Base-by-base conservation (phyloP, 2,113 vertebrate species). In the Charina bottae region DNA sequence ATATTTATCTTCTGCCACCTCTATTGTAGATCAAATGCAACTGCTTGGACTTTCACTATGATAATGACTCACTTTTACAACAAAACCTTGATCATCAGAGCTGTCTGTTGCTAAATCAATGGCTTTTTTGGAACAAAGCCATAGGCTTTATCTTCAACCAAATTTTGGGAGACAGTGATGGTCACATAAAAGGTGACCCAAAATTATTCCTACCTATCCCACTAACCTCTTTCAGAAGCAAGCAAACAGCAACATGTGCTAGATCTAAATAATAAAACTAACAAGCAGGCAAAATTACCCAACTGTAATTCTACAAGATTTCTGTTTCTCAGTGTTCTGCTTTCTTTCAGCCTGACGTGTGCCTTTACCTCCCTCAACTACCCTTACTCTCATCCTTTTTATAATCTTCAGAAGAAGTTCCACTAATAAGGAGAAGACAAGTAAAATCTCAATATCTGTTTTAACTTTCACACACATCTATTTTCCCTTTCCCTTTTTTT, bases 391-490 rank as follows among this genome's bases (percentile, higher is more conserved):
- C 85, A 42, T 7, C n/a, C 46, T 26, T 23, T 83, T 72, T 21
- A 21, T 54, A 90, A 89, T 60, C 64, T 33, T 60, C 56, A 2
- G 11, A 4, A 78, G 72, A 19, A 33, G 87, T 0, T 28, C 3
- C 46, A 86, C 94, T 90, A 88, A 85, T 23, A 24, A 89, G 62
- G 92, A 96, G 86, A 72, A 64, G 89, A 92, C 6, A 85, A 90
- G 85, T 85, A 86, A 33, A 78, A 93, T 62, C 92, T 49, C 92
- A 49, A 90, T 90, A 87, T 92, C 93, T 94, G 93, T 49, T 95
- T 94, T 83, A 93, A 95, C 94, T 95, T 94, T 90, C 91, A 93
- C 93, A 94, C 90, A 89, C 91, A 95, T 90, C 91, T 54, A 60
- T 92, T 92, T 37, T 84, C 37, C 59, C 19, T 91, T 24, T 46